Evolutionary conservation across 2,888 invertebrate genomes (phyloP).

Genomic region (Caenorhabditis virilis): DNA sequence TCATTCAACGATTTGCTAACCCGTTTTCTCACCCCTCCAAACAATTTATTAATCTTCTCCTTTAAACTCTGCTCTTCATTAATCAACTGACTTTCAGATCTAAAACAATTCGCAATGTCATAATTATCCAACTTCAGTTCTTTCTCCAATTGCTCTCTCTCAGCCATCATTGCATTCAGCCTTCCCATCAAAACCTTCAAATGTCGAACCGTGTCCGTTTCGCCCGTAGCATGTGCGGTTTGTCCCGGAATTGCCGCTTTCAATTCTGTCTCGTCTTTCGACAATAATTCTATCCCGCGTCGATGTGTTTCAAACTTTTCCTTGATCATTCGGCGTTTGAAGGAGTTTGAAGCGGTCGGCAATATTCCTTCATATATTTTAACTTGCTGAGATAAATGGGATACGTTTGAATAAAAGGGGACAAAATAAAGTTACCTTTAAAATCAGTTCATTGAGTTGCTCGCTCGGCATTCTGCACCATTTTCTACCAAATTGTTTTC

Average conservation of each 20-base stretch:
- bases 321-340: slow-evolving; percentile 83
- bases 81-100: slow-evolving; percentile 71
- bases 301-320: slow-evolving; percentile 83
- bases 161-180: slow-evolving; percentile 74
- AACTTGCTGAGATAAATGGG: slow-evolving; percentile 76
- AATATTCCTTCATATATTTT: slow-evolving; percentile 89
- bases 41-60: slow-evolving; percentile 78
- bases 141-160: slow-evolving; percentile 69
- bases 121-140: slow-evolving; percentile 50
- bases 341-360: slow-evolving; percentile 82
- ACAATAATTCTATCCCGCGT: slow-evolving; percentile 82
- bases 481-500: slow-evolving; percentile 86
- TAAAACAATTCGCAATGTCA: slow-evolving; percentile 76
- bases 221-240: slow-evolving; percentile 51
- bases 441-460: slow-evolving; percentile 86
- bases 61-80: slow-evolving; percentile 57
- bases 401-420: too few species aligned
- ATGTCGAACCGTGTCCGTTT: slow-evolving; percentile 74
- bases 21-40: slow-evolving; percentile 76
- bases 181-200: slow-evolving; percentile 80
- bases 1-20: slow-evolving; percentile 79
- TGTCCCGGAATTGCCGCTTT: slow-evolving; percentile 77
- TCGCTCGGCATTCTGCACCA: slow-evolving; percentile 89
- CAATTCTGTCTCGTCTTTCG: slow-evolving; percentile 73
- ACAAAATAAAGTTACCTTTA: too few species aligned